These are phyloP conservation scores for Calameuta pallipes DNA, from an alignment of 2,888 invertebrate genomes.

Conservation along the genomic window DNA sequence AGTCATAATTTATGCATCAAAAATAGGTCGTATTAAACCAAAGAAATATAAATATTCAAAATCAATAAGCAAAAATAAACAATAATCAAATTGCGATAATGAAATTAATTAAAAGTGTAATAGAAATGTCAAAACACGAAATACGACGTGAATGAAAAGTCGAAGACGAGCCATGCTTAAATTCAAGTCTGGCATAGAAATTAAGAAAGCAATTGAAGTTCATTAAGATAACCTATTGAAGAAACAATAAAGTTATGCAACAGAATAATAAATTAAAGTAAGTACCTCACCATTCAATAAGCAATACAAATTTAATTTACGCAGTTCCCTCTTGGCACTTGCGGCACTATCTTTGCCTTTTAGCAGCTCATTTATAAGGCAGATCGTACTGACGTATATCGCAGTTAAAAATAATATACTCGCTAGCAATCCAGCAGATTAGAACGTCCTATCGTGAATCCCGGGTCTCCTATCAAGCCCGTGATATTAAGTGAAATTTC, in stretches of 20 bases:
- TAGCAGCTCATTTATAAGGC: conserved; percentile 33
- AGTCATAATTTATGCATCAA: no score
- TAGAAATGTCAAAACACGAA: no score
- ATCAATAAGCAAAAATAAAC: no score
- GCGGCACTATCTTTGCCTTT: conserved; percentile 27
- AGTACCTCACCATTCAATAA: conserved; percentile 38
- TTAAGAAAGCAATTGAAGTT: background rate
- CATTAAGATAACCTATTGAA: conserved; percentile 18
- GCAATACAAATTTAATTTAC: conserved; percentile 29
- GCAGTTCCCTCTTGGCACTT: conserved; percentile 32
- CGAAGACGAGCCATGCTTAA: no score
- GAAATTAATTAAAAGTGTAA: no score
- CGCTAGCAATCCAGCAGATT: conserved; percentile 5
- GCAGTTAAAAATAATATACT: conserved; percentile 20
- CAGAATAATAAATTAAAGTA: conserved; percentile 15
- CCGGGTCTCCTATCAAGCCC: no score
- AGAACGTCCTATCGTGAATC: no score
- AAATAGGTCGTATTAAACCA: no score
- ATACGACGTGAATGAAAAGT: no score
- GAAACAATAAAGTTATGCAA: conserved; percentile 28
- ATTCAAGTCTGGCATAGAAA: background rate
- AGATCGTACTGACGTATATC: conserved; percentile 22
- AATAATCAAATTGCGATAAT: no score
- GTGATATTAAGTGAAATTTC: no score
- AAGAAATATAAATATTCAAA: no score